Evolutionary conservation across 2,888 invertebrate species (phyloP), one percentile per base, ranked within the genome.

Genomic region (Acanthoscelides obtectus): DNA sequence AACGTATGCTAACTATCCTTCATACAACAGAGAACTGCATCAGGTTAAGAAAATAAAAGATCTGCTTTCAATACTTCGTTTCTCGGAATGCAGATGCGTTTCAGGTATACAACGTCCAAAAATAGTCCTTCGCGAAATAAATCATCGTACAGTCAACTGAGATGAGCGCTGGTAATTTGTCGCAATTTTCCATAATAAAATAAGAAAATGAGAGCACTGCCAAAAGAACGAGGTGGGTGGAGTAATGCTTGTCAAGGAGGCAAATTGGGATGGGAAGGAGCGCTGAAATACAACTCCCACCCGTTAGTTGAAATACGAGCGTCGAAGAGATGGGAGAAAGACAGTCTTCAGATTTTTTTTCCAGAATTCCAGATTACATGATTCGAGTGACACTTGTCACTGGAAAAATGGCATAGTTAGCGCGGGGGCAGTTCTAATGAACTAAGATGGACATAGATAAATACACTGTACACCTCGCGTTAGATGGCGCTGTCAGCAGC

Each of bases 121-220:
- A 45, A 12, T 17, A 45, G 45, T 45, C 45, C 1, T 45, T 45
- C 45, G 45, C 17, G 45, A 45, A 4, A 12, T 45, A 45, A 45
- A 12, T 12, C 12, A 12, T 4, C 45, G 8, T 1, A 45, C 66
- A 21, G 66, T 1, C 6, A 66, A 20, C 66, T 8, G 22, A 66
- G 22, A 66, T 20, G 21, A 21, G 66, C 66, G 75, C 75, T 72
- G 74, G 77, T 78, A 78, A 79, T 79, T 78, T 73, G 76, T 77
- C 66, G 78, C 78, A 79, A 79, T 80, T 80, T 80, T 77, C 77
- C 78, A 73, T 78, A 78, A 79, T 78, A 77, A 78, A 80, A 66
- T 20, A 66, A 20, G 66, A 66, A 63, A 63, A 63, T 12, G 63
- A 63, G 19, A 19, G 19, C 63, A 12, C 20, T 20, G 6, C 21